Conservation (phyloP, 2,797 vertebrate genomes). For the Eospalax fontanierii region DNA sequence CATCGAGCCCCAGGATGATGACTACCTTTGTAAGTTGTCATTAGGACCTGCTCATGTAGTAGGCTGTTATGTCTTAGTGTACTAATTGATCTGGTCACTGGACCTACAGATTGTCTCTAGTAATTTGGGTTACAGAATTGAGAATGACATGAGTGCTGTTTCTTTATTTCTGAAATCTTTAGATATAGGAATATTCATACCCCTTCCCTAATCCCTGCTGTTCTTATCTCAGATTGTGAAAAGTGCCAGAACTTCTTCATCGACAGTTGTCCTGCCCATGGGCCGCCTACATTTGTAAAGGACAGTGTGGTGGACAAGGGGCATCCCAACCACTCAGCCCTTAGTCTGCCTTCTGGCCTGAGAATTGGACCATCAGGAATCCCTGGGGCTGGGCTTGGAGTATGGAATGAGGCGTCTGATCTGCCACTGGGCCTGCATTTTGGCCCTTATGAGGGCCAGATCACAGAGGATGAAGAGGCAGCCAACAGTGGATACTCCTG, state of each 20-base stretch:
- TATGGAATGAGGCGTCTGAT: conserved; percentile 90
- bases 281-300: conserved; percentile 89
- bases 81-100: neutral
- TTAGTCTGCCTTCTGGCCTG: conserved; percentile 92
- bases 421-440: conserved; percentile 93
- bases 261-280: conserved; percentile 88
- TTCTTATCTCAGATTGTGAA: conserved; percentile 82
- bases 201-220: neutral
- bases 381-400: conserved; percentile 91
- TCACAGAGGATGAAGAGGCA: conserved; percentile 89
- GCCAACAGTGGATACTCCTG: conserved; percentile 91
- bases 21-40: conserved; percentile 85
- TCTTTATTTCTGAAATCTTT: neutral
- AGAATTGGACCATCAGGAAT: conserved; percentile 91
- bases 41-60: neutral
- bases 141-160: accelerated
- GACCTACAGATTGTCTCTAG: neutral
- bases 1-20: conserved; percentile 84
- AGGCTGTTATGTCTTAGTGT: neutral
- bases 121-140: neutral
- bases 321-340: conserved; percentile 89
- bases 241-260: conserved; percentile 91
- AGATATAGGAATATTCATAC: neutral
- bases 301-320: conserved; percentile 89
- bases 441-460: conserved; percentile 92